These are phyloP conservation scores for Hirtodrosophila histrioides DNA, from an alignment of 2,888 invertebrate genomes.

Conservation along the genomic window DNA sequence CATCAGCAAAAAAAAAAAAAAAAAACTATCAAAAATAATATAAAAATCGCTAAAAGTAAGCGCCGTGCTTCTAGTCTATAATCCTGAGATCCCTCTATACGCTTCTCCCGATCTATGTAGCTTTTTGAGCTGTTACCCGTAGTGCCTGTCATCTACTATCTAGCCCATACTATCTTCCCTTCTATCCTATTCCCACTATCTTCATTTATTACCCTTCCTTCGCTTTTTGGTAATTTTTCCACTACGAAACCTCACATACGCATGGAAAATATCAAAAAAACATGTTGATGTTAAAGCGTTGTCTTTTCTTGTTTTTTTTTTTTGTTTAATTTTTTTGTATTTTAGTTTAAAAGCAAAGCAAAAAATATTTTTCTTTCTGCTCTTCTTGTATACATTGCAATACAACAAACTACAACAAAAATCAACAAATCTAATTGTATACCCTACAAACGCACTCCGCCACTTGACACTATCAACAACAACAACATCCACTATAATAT, in stretches of 20 bases:
- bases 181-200: constrained; percentile 4
- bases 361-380: constrained; percentile 79
- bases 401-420: constrained; percentile 57
- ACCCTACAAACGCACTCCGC: constrained; percentile 40
- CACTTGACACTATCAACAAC: constrained; percentile 34
- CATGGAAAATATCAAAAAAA: constrained; percentile 81
- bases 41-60: constrained; percentile 51
- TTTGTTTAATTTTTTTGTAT: constrained; percentile 70
- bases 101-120: constrained; percentile 29
- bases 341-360: constrained; percentile 81
- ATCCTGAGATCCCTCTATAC: constrained; percentile 7
- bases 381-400: constrained; percentile 81
- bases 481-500: constrained; percentile 24
- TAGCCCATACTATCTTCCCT: constrained; percentile 4
- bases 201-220: constrained; percentile 19
- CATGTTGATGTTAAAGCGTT: constrained; percentile 77
- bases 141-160: constrained; percentile 52
- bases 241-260: constrained; percentile 72
- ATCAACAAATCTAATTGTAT: constrained; percentile 61
- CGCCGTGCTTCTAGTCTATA: constrained; percentile 61
- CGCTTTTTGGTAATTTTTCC: constrained; percentile 71
- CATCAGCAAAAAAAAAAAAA: constrained; percentile 54
- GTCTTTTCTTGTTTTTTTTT: constrained; percentile 75
- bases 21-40: no score
- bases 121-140: constrained; percentile 56